A percentile compares a stretch with the other conserved stretches of the same genome.
phyloP scores from a whole-genome alignment of 2,888 invertebrate genomes.

The Brenthis ino region DNA sequence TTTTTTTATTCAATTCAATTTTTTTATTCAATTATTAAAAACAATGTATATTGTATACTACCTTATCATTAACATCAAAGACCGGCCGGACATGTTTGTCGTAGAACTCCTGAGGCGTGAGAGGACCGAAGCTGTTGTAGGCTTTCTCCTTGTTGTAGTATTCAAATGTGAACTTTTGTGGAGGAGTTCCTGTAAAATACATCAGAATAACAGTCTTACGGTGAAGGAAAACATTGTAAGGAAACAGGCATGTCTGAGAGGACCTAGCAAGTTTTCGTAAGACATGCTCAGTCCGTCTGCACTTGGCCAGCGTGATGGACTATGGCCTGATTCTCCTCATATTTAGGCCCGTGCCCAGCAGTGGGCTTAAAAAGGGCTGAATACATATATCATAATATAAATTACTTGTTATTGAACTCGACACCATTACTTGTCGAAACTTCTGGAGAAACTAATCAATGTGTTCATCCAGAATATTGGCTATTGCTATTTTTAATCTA shows the following conservation, averaged over 20 bases:
- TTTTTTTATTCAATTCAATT: no score
- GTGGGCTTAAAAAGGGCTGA: no score
- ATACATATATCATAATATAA: no score
- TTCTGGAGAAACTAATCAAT: not conserved
- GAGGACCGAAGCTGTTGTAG: slow-evolving; percentile 87
- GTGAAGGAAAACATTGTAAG: not conserved
- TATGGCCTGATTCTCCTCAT: no score
- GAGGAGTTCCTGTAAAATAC: slow-evolving; percentile 83
- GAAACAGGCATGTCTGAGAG: not conserved
- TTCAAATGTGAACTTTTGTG: slow-evolving; percentile 90
- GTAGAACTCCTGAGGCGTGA: slow-evolving; percentile 91
- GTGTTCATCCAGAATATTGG: not conserved
- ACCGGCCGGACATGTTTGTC: slow-evolving; percentile 88
- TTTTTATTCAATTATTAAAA: no score
- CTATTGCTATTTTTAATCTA: not conserved
- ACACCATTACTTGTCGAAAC: no score
- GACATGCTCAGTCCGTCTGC: no score
- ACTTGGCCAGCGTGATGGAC: no score
- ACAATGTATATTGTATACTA: slow-evolving; percentile 48
- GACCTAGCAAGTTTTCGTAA: no score
- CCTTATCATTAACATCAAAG: slow-evolving; percentile 92
- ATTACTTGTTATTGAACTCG: no score
- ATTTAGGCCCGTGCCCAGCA: no score
- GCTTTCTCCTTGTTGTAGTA: slow-evolving; percentile 92
- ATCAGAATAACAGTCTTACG: not conserved